Evolutionary conservation across 2,797 vertebrate species (phyloP).

Genomic region (Helarctos malayanus): DNA sequence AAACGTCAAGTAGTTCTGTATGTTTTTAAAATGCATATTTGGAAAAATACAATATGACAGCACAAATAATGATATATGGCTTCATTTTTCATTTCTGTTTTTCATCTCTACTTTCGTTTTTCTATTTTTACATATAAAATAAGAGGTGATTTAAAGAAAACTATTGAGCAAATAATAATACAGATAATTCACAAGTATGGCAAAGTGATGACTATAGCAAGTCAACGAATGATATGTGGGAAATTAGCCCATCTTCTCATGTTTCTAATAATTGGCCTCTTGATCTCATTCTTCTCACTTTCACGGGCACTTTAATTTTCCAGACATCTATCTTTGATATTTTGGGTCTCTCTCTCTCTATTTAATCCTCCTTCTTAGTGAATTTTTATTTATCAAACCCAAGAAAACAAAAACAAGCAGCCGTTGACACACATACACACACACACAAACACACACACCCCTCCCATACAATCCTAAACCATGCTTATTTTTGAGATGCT

Average conservation of each 20-base stretch:
- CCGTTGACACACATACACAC: no score
- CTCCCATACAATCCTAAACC: not conserved
- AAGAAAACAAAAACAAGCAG: not conserved
- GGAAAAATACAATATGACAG: not conserved
- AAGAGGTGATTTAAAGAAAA: constrained; percentile 18
- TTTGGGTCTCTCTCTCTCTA: not conserved
- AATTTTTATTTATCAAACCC: not conserved
- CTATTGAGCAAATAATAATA: not conserved
- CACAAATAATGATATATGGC: not conserved
- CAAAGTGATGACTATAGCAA: not conserved
- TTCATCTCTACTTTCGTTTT: not conserved
- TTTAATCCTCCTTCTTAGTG: not conserved
- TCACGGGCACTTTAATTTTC: not conserved
- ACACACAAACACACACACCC: not conserved
- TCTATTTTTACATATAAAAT: not conserved
- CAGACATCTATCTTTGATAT: not conserved
- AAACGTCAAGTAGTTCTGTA: not conserved
- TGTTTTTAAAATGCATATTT: constrained; percentile 39
- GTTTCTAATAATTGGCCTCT: not conserved
- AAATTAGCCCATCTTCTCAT: not conserved
- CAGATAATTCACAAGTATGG: not conserved
- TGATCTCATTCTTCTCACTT: not conserved
- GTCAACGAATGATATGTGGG: not conserved
- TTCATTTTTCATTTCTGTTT: not conserved
- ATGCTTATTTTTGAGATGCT: not conserved